Percentiles rank a stretch among this genome's conserved stretches.
Evolutionary conservation across 2,888 invertebrate species (phyloP).

Genomic region (Polia nebulosa): DNA sequence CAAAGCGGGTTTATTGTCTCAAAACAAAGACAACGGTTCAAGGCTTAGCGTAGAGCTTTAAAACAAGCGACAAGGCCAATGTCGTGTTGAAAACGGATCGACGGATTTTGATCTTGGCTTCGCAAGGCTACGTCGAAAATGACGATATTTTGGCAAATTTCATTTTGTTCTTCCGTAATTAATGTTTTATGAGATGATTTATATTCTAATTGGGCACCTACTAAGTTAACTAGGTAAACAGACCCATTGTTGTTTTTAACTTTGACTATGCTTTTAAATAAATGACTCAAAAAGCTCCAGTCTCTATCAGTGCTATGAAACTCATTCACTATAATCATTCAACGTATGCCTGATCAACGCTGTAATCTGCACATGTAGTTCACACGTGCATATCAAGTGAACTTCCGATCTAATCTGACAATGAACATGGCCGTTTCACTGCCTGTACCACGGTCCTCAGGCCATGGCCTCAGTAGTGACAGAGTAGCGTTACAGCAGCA

Average conservation of each 20-base stretch:
- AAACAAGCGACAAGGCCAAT: conserved; percentile 73
- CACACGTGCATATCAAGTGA: conserved; percentile 40
- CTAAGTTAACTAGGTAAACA: conserved; percentile 7
- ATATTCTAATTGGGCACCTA: conserved; percentile 30
- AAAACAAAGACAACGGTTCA: conserved; percentile 85
- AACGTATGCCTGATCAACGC: conserved; percentile 18
- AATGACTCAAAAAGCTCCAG: background rate
- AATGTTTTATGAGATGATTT: conserved; percentile 27
- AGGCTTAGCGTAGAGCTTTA: conserved; percentile 76
- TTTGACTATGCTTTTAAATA: background rate
- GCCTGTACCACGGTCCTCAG: conserved; percentile 42
- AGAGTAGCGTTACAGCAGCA: conserved; percentile 73
- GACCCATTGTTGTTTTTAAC: conserved; percentile 9
- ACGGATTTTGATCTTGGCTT: conserved; percentile 49
- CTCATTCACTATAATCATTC: conserved; percentile 7
- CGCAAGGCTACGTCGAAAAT: conserved; percentile 39
- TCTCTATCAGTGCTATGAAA: background rate
- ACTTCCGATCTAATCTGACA: conserved; percentile 55
- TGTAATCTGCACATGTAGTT: conserved; percentile 36
- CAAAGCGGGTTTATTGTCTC: conserved; percentile 85
- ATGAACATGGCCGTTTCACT: conserved; percentile 57
- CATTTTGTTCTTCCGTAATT: conserved; percentile 41
- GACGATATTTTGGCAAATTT: conserved; percentile 26
- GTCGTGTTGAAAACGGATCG: conserved; percentile 56
- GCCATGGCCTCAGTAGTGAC: conserved; percentile 58